Evolutionary conservation across 2,797 vertebrate species (phyloP), one percentile per base, ranked within the genome.

Genomic region (Poecilia gillii): DNA sequence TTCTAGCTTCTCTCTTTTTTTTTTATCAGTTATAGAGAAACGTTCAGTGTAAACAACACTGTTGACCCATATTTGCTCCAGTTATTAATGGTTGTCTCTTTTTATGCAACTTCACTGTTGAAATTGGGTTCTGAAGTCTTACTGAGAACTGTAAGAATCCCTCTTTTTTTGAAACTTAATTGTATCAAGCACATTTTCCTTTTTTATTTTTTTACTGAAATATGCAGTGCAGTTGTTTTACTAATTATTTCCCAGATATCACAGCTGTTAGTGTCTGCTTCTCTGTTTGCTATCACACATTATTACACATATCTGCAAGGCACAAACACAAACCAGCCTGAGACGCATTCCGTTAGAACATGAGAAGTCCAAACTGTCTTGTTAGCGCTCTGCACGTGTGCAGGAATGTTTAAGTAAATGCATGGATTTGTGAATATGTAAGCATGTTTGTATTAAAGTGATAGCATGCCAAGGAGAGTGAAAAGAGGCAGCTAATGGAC

Each of bases 401-500:
- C 77, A 74, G 64, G 81, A 39, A 78, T 72, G 75, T 84, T 80
- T 84, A 74, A 74, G 74, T 77, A 46, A 68, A 74, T 82, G 74
- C 51, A 80, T 87, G 33, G 79, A 73, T 84, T 45, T 70, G 14
- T 39, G 43, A 62, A 46, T 79, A 51, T 77, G 59, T 77, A 81
- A 82, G 79, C 59, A 75, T 73, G 75, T 62, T 79, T 20, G 76
- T 71, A 77, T 78, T 41, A 73, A 87, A 89, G 85, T 86, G 90
- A 93, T 94, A 95, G 94, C 90, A 91, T 83, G 87, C 90, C 92
- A 93, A 93, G 88, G 89, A 92, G 91, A 91, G 90, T 94, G 84
- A 91, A 92, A 94, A 94, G 93, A 93, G 85, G 85, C 86, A 91
- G 93, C 92, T 95, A 94, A 95, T 94, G 93, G 93, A 94, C 92